These are phyloP conservation scores for Sarcoramphus papa DNA, from an alignment of 2,797 vertebrate species.

Conservation along the genomic window DNA sequence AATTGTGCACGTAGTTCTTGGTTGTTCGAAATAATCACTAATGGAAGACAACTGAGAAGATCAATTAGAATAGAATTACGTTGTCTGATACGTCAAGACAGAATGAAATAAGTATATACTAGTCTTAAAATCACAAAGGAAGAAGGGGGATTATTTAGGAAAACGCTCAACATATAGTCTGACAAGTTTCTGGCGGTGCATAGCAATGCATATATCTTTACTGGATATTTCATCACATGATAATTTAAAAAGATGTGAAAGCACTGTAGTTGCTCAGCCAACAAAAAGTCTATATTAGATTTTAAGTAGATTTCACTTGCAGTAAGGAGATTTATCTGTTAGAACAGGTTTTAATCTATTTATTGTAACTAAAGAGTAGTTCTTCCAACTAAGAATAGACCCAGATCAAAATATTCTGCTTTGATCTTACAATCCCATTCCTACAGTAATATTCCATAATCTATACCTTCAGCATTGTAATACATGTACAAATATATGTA, in stretches of 20 bases:
- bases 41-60: neutral
- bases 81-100: neutral
- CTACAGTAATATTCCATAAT: neutral
- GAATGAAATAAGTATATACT: neutral
- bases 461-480: neutral
- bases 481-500: neutral
- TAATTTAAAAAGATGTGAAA: neutral
- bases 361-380: neutral
- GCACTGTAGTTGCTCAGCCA: neutral
- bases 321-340: neutral
- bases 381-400: neutral
- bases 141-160: neutral
- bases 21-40: neutral
- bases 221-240: neutral
- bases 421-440: neutral
- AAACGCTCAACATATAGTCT: neutral
- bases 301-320: neutral
- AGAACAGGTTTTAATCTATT: neutral
- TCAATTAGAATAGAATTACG: neutral
- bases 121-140: neutral
- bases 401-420: neutral
- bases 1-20: neutral
- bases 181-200: neutral
- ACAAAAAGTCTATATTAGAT: neutral
- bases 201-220: neutral